These are phyloP conservation scores for Mythimna albipuncta DNA, from an alignment of 2,888 invertebrate species.

Conservation along the genomic window DNA sequence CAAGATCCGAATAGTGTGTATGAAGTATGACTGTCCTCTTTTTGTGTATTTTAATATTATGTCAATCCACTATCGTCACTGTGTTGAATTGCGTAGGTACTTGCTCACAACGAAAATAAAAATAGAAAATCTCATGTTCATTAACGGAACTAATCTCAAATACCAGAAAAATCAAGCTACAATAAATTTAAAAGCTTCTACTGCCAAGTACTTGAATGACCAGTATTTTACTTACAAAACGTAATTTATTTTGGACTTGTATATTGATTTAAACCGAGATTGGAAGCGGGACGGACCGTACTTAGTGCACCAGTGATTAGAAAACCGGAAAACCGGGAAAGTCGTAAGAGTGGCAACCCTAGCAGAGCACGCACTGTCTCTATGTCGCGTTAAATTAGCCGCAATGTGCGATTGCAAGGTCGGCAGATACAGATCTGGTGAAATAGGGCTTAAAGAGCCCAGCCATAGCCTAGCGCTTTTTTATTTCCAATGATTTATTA, in stretches of 20 bases:
- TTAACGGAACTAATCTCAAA: too few relatives aligned
- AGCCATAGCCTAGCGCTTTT: slow-evolving; percentile 40
- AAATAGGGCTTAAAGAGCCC: slow-evolving; percentile 51
- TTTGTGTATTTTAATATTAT: too few relatives aligned
- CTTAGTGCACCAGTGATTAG: not conserved
- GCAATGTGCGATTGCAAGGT: slow-evolving; percentile 63
- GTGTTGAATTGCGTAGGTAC: not conserved
- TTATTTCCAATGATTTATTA: slow-evolving; percentile 61
- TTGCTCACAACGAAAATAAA: not conserved
- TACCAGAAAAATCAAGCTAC: not conserved
- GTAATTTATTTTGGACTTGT: too few relatives aligned
- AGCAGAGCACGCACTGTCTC: slow-evolving; percentile 56
- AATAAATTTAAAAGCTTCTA: not conserved
- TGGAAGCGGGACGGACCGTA: too few relatives aligned
- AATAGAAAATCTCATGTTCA: too few relatives aligned
- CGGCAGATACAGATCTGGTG: slow-evolving; percentile 55
- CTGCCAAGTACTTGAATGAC: not conserved
- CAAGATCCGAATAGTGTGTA: too few relatives aligned
- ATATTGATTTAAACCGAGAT: too few relatives aligned
- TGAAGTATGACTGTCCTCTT: too few relatives aligned
- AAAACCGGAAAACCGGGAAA: slow-evolving; percentile 2
- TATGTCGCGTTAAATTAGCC: slow-evolving; percentile 59
- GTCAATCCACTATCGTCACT: not conserved
- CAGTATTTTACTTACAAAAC: too few relatives aligned
- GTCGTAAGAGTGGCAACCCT: slow-evolving; percentile 23